These are phyloP conservation scores for Argopecten irradians DNA, from an alignment of 1,140 invertebrate species.

Conservation along the genomic window DNA sequence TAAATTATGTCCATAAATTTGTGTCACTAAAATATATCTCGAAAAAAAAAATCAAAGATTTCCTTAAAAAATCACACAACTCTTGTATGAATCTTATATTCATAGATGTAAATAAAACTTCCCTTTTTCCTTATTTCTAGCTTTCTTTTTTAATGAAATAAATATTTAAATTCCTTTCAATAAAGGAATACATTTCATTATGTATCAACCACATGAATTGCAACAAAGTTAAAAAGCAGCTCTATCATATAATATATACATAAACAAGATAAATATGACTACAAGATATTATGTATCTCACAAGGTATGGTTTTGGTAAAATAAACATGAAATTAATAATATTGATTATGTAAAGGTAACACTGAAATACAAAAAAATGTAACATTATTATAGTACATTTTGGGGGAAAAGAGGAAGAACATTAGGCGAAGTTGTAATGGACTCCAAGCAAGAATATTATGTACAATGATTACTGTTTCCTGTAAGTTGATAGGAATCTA, in stretches of 20 bases:
- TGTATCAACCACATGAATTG: neutral
- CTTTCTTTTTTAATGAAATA: neutral
- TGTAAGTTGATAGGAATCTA: neutral
- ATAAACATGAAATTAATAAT: neutral
- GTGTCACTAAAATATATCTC: neutral
- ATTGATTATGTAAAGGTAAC: neutral
- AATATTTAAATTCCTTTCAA: neutral
- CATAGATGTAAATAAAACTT: neutral
- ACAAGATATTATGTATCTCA: neutral
- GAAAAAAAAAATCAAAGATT: neutral
- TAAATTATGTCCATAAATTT: neutral
- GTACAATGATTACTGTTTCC: neutral
- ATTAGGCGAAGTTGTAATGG: neutral
- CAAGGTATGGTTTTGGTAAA: neutral
- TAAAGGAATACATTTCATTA: neutral
- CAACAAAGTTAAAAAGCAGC: neutral
- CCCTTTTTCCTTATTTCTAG: neutral
- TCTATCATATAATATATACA: neutral
- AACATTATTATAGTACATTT: neutral
- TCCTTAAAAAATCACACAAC: neutral
- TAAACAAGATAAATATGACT: neutral
- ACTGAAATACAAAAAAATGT: slow-evolving; percentile 16
- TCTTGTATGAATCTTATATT: neutral
- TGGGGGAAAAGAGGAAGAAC: neutral
- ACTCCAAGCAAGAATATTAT: slow-evolving; percentile 2